Conservation (phyloP, 2,888 invertebrate species). For the Sarcophaga caerulescens region DNA sequence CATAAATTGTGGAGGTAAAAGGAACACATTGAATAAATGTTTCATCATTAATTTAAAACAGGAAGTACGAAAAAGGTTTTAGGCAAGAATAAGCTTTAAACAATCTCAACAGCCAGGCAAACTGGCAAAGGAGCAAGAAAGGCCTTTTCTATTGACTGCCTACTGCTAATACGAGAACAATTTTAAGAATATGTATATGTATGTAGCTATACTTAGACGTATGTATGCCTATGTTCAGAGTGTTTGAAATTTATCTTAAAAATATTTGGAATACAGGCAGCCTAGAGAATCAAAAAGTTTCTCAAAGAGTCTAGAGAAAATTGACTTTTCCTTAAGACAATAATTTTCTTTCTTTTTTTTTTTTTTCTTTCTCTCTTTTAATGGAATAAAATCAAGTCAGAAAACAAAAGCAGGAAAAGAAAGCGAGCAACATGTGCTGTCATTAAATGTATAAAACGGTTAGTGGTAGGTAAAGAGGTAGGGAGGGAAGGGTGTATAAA, state of each 20-base stretch:
- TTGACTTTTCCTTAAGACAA: constrained; percentile 57
- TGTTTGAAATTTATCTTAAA: too few relatives aligned
- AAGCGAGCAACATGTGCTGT: constrained; percentile 64
- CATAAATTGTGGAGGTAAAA: neutral
- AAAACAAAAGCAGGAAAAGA: neutral
- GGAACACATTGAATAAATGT: constrained; percentile 36
- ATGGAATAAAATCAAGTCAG: constrained; percentile 12
- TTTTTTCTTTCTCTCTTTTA: too few relatives aligned
- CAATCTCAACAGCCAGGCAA: neutral
- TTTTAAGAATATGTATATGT: too few relatives aligned
- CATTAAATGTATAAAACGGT: neutral
- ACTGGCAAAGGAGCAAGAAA: neutral
- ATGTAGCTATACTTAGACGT: too few relatives aligned
- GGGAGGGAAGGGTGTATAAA: neutral
- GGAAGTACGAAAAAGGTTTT: constrained; percentile 6
- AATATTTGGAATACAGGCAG: constrained; percentile 1
- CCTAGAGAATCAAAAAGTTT: constrained; percentile 12
- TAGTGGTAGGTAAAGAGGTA: too few relatives aligned
- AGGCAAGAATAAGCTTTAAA: constrained; percentile 25
- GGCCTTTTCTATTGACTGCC: constrained; percentile 24
- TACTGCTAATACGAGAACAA: neutral
- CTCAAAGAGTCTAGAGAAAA: constrained; percentile 1
- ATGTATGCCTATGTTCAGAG: too few relatives aligned
- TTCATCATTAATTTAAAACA: constrained; percentile 54
- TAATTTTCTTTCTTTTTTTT: neutral